Base-by-base conservation (phyloP, 2,113 vertebrate genomes). In the Microcebus lehilahytsara region DNA sequence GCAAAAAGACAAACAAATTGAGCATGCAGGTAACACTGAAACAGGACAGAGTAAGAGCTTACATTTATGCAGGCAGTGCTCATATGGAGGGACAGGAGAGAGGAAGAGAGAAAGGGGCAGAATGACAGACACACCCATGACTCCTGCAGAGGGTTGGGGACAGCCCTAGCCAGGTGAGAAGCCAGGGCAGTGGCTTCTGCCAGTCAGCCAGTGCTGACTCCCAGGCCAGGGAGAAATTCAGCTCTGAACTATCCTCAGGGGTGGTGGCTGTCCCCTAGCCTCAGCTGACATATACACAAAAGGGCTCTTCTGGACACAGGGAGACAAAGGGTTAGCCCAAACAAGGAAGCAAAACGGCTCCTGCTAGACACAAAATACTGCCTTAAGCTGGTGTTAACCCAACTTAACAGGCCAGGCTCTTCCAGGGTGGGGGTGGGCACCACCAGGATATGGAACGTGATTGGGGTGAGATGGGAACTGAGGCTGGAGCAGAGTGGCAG, bases 41-140 rank as follows among this genome's bases (percentile, higher is more conserved):
- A 96, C 25, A 96, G 84, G 92, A 92, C 96, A 83, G 53, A 93
- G 78, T 16, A 87, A 92, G 95, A 86, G 77, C 87, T 95, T 66
- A 60, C 16, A 89, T 89, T 60, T 58, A 25, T 27, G 27, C 40
- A 49, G 53, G 22, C 84, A 66, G 49, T 40, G n/a, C 56, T 40
- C 34, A 0, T 9, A 53, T 51, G 79, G 49, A 78, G 40, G 56
- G 58, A 91, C 58, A 60, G 92, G 81, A 84, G 69, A 79, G 32
- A 89, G 23, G 34, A 34, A 34, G 42, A 14, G 25, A 92, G 49
- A 85, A 58, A 85, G 71, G 34, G 9, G n/a, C 74, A 51, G 27
- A 3, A 12, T 0, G 46, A 62, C 78, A 92, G 83, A 56, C 46
- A 89, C 32, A 46, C 19, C 5, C 14, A 12, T 7, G 77, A 75